These are phyloP conservation scores for Propithecus coquereli DNA, from an alignment of 2,113 vertebrate species.

Conservation along the genomic window DNA sequence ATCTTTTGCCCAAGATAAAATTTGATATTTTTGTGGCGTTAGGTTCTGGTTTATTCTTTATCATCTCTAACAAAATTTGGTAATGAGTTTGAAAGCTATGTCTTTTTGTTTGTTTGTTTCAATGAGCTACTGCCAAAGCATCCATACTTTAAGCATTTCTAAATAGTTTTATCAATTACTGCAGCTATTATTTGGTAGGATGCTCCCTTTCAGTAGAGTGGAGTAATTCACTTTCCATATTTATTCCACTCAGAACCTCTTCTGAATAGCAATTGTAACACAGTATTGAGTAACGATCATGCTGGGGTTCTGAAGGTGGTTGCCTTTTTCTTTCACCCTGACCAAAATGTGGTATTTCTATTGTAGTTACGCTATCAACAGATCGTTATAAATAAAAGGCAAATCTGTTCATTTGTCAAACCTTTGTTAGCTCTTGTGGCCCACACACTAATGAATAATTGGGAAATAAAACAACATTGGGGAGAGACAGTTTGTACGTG, in stretches of 20 bases:
- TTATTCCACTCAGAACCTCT: constrained; percentile 44
- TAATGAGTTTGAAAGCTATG: not conserved
- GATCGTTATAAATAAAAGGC: not conserved
- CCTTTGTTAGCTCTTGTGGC: not conserved
- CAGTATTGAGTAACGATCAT: constrained; percentile 26
- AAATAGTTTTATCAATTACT: constrained; percentile 15
- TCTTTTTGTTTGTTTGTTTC: not conserved
- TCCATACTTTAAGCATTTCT: constrained; percentile 34
- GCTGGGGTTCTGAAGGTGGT: not conserved
- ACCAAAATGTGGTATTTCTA: constrained; percentile 14
- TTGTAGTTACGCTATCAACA: constrained; percentile 1
- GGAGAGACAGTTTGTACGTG: not conserved
- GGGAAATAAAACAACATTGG: not conserved
- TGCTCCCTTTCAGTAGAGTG: not conserved
- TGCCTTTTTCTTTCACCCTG: constrained; percentile 16
- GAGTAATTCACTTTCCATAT: not conserved
- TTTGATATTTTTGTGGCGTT: not conserved
- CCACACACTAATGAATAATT: not conserved
- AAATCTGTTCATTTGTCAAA: not conserved
- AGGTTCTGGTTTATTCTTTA: not conserved
- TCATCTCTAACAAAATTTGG: not conserved
- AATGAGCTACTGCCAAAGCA: not conserved
- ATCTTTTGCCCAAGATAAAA: not conserved
- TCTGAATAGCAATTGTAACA: not conserved
- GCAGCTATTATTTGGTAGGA: not conserved